phyloP scores from a whole-genome alignment of 1,140 invertebrate genomes.

The Bombus cullumanus region DNA sequence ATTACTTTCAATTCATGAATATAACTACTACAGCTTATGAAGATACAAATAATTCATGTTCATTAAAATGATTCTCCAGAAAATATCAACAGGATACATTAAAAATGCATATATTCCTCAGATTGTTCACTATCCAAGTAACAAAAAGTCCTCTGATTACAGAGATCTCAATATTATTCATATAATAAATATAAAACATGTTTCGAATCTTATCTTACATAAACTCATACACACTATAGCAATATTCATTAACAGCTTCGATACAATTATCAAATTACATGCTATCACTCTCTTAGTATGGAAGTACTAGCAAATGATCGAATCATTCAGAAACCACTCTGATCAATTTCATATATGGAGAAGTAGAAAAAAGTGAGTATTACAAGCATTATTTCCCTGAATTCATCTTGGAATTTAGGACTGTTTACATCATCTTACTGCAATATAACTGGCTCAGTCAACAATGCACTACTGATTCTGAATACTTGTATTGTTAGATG shows the following conservation, averaged over 20 bases:
- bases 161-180: not conserved
- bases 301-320: not conserved
- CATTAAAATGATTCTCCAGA: constrained; percentile 30
- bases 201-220: not conserved
- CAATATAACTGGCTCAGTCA: not conserved
- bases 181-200: not conserved
- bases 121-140: not conserved
- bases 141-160: not conserved
- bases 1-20: not conserved
- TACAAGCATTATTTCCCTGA: not conserved
- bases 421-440: not conserved
- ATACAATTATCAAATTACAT: not conserved
- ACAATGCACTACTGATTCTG: not conserved
- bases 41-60: not conserved
- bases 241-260: not conserved
- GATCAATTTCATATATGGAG: not conserved
- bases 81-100: not conserved
- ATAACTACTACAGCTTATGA: not conserved
- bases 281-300: not conserved
- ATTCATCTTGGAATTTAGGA: not conserved
- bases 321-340: not conserved
- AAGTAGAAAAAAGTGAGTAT: not conserved
- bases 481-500: not conserved
- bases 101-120: not conserved
- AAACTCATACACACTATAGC: not conserved